Evolutionary conservation across 2,888 invertebrate species (phyloP).

Genomic region (Phymatocera aterrima): DNA sequence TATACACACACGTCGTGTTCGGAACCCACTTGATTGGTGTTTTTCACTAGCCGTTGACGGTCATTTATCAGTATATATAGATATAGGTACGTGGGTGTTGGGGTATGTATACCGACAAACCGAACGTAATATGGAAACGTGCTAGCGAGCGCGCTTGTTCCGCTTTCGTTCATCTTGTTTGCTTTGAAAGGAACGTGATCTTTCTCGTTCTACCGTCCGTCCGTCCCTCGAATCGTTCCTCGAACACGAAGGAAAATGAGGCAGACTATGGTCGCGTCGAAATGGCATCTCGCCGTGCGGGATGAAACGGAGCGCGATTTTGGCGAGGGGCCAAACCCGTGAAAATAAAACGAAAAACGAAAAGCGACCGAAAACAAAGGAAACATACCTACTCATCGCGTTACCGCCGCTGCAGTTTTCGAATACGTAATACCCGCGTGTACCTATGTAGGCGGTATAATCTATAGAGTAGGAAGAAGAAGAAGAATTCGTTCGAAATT

Average conservation of each 20-base stretch:
- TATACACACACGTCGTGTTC: conserved; percentile 3
- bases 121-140: conserved; percentile 3
- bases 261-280: conserved; percentile 31
- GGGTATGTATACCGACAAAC: background rate
- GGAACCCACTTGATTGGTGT: conserved; percentile 40
- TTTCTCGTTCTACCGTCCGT: background rate
- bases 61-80: too few relatives aligned
- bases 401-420: too few relatives aligned
- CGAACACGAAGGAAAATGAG: conserved; percentile 13
- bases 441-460: too few relatives aligned
- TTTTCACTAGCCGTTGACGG: background rate
- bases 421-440: too few relatives aligned
- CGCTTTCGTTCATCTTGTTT: background rate
- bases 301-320: background rate
- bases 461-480: too few relatives aligned
- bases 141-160: conserved; percentile 4
- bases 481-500: too few relatives aligned
- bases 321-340: background rate
- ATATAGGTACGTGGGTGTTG: background rate
- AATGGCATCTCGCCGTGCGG: conserved; percentile 13
- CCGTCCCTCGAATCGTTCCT: too few relatives aligned
- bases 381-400: too few relatives aligned
- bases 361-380: background rate
- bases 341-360: too few relatives aligned
- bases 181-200: conserved; percentile 25